phyloP scores from a whole-genome alignment of 2,113 vertebrate species.

The Nannospalax galili region DNA sequence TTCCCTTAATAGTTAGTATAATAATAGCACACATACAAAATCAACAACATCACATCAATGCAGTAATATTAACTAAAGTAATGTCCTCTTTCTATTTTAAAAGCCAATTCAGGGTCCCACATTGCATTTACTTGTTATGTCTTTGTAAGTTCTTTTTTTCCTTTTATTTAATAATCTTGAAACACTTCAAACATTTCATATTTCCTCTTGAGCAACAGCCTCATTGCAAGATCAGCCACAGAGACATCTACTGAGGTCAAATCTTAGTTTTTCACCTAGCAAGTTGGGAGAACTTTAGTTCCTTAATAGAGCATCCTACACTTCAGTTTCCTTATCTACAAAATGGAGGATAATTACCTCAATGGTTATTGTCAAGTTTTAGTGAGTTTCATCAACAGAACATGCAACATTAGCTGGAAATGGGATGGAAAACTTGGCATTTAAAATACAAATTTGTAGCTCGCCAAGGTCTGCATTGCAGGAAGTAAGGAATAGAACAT shows the following conservation, averaged over 20 bases:
- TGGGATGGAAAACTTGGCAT: too few species aligned
- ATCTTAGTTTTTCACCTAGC: not conserved
- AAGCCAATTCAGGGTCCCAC: not conserved
- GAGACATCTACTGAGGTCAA: too few species aligned
- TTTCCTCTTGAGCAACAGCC: not conserved
- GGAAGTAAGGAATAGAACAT: not conserved
- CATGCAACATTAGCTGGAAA: not conserved
- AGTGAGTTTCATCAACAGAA: not conserved
- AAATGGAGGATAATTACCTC: not conserved
- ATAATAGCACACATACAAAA: not conserved
- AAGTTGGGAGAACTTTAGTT: not conserved
- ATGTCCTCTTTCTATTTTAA: not conserved
- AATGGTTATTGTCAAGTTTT: not conserved
- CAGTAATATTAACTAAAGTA: not conserved
- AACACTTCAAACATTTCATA: not conserved
- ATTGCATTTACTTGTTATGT: not conserved
- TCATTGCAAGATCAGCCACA: not conserved
- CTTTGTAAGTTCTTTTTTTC: not conserved
- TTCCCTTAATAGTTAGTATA: not conserved
- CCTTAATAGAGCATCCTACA: not conserved
- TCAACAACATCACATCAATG: not conserved
- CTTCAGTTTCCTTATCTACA: not conserved
- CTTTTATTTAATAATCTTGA: not conserved
- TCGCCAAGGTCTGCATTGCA: not conserved
- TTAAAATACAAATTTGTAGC: not conserved